Evolutionary conservation across 2,888 invertebrate genomes (phyloP).

Genomic region (Melitaea athalia): DNA sequence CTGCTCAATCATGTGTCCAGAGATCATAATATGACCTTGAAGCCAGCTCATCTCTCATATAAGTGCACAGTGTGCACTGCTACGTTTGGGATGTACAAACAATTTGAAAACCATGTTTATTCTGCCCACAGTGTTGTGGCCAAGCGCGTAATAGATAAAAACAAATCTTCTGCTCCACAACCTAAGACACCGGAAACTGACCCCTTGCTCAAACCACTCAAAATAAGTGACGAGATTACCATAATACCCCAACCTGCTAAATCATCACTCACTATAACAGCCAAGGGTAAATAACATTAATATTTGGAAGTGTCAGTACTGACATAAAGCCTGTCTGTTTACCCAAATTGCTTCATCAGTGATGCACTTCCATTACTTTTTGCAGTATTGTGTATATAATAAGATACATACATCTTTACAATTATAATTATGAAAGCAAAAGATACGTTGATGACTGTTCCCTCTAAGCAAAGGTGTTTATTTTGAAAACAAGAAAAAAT

Average conservation of each 20-base stretch:
- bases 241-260: constrained; percentile 94
- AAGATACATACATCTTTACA: constrained; percentile 62
- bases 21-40: constrained; percentile 96
- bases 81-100: constrained; percentile 97
- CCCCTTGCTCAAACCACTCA: constrained; percentile 89
- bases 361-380: constrained; percentile 58
- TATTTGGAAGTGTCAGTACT: constrained; percentile 50
- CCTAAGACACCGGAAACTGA: constrained; percentile 72
- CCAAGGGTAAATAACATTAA: constrained; percentile 75
- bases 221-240: constrained; percentile 95
- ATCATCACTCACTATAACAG: constrained; percentile 71
- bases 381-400: constrained; percentile 74
- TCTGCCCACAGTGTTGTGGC: constrained; percentile 96
- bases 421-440: constrained; percentile 55
- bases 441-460: constrained; percentile 59
- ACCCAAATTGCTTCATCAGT: constrained; percentile 53
- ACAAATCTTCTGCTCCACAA: constrained; percentile 72
- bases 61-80: constrained; percentile 98
- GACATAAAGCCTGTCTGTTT: constrained; percentile 45
- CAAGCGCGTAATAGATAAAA: constrained; percentile 92
- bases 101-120: constrained; percentile 97
- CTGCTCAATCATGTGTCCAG: constrained; percentile 95
- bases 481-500: constrained; percentile 54
- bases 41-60: constrained; percentile 96
- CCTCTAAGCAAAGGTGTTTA: constrained; percentile 61